Evolutionary conservation across 2,113 vertebrate genomes (phyloP).

Genomic region (Syngnathus scovelli): DNA sequence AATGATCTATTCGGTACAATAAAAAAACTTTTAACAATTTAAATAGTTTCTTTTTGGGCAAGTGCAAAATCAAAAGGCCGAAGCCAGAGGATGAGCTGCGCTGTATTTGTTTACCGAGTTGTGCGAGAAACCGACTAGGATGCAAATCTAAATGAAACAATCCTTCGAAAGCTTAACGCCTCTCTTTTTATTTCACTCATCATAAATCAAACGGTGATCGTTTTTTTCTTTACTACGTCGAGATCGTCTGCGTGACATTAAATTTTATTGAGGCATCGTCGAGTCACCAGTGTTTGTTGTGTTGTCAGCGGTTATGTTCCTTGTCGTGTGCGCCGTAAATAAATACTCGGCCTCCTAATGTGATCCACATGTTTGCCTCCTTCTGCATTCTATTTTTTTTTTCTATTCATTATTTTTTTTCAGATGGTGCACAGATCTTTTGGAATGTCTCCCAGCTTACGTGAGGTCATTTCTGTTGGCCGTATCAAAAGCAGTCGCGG

Average conservation of each 20-base stretch:
- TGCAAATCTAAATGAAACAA: background rate
- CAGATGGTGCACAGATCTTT: slow-evolving; percentile 50
- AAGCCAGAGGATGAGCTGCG: background rate
- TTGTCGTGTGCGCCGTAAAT: slow-evolving; percentile 68
- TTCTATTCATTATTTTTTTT: slow-evolving; percentile 28
- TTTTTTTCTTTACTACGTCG: slow-evolving; percentile 37
- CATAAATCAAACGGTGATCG: slow-evolving; percentile 28
- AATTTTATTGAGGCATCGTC: slow-evolving; percentile 42
- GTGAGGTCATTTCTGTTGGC: slow-evolving; percentile 54
- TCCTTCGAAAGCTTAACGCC: background rate
- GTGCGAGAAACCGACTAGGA: no score
- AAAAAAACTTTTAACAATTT: no score
- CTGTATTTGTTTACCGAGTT: background rate
- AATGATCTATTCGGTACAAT: background rate
- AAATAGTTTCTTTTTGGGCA: no score
- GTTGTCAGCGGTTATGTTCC: slow-evolving; percentile 66
- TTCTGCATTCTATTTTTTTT: slow-evolving; percentile 30
- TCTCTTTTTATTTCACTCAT: background rate
- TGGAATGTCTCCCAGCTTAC: slow-evolving; percentile 35
- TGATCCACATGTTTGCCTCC: slow-evolving; percentile 60
- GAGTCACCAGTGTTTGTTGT: slow-evolving; percentile 59
- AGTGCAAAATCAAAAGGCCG: no score
- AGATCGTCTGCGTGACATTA: slow-evolving; percentile 58
- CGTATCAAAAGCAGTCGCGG: slow-evolving; percentile 50
- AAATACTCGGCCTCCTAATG: slow-evolving; percentile 59